Evolutionary conservation across 1,140 invertebrate genomes (phyloP), one percentile per base, ranked within the genome.

Genomic region (Nasonia longicornis): DNA sequence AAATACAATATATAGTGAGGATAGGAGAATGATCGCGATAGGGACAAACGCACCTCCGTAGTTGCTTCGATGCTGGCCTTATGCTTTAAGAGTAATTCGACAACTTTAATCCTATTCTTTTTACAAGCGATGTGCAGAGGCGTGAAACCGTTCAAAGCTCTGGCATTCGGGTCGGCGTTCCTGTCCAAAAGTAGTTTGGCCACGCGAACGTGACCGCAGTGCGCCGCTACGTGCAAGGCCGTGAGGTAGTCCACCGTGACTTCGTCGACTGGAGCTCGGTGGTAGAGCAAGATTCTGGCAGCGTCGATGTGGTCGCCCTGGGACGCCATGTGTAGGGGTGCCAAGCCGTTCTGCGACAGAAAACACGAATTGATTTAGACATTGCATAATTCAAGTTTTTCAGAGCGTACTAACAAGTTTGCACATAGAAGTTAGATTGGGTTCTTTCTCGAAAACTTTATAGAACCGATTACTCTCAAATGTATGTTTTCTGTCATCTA

Each of bases 41-140:
- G 4, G 14, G 2, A 22, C 1, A 20, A 80, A 75, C 74, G n/a
- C 67, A 95, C 94, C 91, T 97, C 96, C 45, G 96, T 97, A 3
- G 95, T 97, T 35, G 95, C 95, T 90, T 96, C 95, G 86, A 97
- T 96, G 83, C 94, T 95, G 71, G 98, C 98, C 86, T 97, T 97
- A 91, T 99, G 97, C 91, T 99, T 99, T 3, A 99, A 91, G 35
- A 99, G 92, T 79, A 99, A 90, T 91, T 99, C 98, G 8, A 99
- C 98, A 58, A 99, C 95, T 88, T 98, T 98, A 82, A 99, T 96
- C 48, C 98, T 92, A 91, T 99, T 99, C 91, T 99, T 99, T 91
- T 99, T 99, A 90, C 98, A 99, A 52, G 98, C 98, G 88, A 99
- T 99, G 87, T 99, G 98, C 70, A 99, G 92, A 0, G 98, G 98